Percentiles rank a stretch among this genome's conserved stretches.
Conservation (phyloP, 2,797 vertebrate genomes). For the Potorous gilbertii region DNA sequence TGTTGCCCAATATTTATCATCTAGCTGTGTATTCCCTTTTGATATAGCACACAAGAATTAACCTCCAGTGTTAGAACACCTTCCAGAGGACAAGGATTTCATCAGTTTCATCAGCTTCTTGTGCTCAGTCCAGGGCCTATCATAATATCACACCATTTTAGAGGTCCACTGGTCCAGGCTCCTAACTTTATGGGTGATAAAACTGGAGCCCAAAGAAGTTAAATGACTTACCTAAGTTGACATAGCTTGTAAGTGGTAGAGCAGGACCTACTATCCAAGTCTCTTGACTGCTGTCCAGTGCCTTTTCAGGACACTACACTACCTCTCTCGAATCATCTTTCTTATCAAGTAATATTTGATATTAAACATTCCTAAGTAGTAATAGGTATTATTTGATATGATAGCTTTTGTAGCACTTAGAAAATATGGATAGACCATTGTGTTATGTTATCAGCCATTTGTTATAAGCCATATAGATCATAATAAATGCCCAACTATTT, state of each 20-base stretch:
- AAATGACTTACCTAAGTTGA: neutral
- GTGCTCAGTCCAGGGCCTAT: neutral
- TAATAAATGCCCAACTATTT: neutral
- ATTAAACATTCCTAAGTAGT: neutral
- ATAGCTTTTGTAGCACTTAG: neutral
- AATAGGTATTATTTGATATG: neutral
- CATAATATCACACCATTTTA: neutral
- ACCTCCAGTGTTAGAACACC: neutral
- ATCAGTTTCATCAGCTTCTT: neutral
- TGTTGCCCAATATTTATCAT: slow-evolving; percentile 2
- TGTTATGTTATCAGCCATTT: neutral
- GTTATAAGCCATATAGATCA: neutral
- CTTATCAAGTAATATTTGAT: neutral
- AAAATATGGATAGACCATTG: neutral
- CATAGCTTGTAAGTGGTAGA: neutral
- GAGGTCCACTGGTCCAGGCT: neutral
- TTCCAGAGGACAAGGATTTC: neutral
- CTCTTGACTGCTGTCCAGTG: neutral
- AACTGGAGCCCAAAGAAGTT: neutral
- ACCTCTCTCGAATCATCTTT: neutral
- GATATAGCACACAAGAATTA: neutral
- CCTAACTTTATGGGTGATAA: neutral
- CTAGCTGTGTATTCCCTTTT: neutral
- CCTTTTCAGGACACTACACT: neutral
- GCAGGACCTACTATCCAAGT: neutral